These are phyloP conservation scores for human (Homo sapiens) DNA, from an alignment of 2,113 vertebrate genomes.

Conservation along the genomic window DNA sequence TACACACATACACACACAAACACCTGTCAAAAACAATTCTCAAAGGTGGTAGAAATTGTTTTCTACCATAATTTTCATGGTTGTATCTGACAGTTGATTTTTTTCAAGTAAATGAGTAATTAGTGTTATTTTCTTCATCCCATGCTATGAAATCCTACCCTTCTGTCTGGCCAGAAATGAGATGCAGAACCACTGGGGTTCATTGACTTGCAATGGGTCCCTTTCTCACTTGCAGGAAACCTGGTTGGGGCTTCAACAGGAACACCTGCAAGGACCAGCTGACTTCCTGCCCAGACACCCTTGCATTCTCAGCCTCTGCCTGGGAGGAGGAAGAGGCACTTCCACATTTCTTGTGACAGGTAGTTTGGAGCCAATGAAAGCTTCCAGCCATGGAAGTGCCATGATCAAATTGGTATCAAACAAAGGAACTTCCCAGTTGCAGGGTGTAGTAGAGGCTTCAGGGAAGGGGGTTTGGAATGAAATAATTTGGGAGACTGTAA, in stretches of 20 bases:
- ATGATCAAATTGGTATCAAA: not conserved
- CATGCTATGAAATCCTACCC: not conserved
- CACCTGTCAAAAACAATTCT: not conserved
- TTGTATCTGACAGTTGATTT: no score
- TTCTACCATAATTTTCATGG: not conserved
- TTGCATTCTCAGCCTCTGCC: not conserved
- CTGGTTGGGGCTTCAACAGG: not conserved
- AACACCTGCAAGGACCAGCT: rapidly evolving
- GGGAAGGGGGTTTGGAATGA: not conserved
- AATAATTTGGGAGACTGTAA: not conserved
- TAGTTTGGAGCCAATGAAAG: not conserved
- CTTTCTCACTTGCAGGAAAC: not conserved
- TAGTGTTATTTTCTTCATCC: not conserved
- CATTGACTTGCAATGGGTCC: not conserved
- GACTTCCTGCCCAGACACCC: not conserved
- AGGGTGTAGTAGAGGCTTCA: not conserved
- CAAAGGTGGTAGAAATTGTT: not conserved
- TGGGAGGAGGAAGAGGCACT: not conserved
- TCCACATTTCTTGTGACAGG: not conserved
- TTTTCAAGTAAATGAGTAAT: not conserved
- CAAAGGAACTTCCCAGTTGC: not conserved
- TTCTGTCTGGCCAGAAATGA: not conserved
- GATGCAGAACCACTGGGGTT: not conserved
- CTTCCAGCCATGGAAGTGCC: not conserved
- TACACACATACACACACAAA: not conserved